Percentiles rank a stretch among this genome's conserved stretches.
Conservation (phyloP, 2,888 invertebrate genomes). For the Cancer borealis region DNA sequence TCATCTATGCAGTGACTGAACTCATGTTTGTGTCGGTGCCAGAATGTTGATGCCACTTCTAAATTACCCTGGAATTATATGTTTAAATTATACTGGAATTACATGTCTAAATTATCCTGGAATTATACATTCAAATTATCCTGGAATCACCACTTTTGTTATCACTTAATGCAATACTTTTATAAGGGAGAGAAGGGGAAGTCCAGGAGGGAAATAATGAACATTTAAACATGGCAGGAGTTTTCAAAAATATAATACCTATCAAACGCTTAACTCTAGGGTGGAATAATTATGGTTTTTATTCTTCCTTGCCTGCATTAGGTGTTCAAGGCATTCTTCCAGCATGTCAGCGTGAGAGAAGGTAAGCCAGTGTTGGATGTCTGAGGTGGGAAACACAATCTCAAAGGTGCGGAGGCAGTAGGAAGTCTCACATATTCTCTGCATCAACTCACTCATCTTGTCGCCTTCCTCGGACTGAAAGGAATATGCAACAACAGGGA, state of each 20-base stretch:
- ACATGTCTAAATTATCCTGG: no score
- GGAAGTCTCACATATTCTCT: slow-evolving; percentile 68
- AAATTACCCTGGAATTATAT: slow-evolving; percentile 63
- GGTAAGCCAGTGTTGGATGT: slow-evolving; percentile 74
- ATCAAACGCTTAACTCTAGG: neutral
- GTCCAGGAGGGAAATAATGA: neutral
- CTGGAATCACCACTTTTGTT: neutral
- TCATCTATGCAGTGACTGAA: slow-evolving; percentile 61
- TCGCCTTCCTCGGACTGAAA: slow-evolving; percentile 69
- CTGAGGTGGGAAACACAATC: slow-evolving; percentile 69
- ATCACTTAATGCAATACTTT: neutral
- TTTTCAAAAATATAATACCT: neutral
- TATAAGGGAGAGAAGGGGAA: neutral
- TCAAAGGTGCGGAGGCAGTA: slow-evolving; percentile 72
- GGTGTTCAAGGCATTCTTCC: slow-evolving; percentile 68
- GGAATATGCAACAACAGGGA: no score
- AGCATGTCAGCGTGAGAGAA: slow-evolving; percentile 73
- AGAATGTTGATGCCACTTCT: slow-evolving; percentile 72
- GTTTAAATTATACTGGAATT: neutral
- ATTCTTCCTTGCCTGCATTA: slow-evolving; percentile 52
- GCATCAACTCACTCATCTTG: slow-evolving; percentile 69
- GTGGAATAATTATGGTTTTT: neutral
- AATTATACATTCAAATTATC: neutral
- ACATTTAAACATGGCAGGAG: neutral
- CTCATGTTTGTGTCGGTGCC: slow-evolving; percentile 77